Evolutionary conservation across 2,888 invertebrate genomes (phyloP).

Genomic region (Drosophila longiperda): DNA sequence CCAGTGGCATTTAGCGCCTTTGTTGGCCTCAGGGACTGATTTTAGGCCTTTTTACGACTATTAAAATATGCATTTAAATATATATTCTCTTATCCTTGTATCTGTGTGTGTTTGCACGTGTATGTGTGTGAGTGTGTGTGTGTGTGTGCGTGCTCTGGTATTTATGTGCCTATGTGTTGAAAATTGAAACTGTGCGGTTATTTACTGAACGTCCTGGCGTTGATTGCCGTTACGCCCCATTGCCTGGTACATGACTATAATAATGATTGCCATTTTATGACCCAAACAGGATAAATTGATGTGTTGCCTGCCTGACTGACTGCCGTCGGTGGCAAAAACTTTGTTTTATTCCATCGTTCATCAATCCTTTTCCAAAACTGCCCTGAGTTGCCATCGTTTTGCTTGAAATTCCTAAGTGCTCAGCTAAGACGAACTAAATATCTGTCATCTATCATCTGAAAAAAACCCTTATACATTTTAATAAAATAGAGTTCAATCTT

Average conservation of each 20-base stretch:
- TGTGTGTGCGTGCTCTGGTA: slow-evolving; percentile 22
- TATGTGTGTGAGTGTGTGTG: slow-evolving; percentile 22
- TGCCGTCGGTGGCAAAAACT: slow-evolving; percentile 25
- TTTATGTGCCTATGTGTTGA: slow-evolving; percentile 51
- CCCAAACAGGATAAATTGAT: slow-evolving; percentile 62
- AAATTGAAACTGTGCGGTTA: slow-evolving; percentile 78
- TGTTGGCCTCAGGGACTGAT: slow-evolving; percentile 53
- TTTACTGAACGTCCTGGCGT: slow-evolving; percentile 73
- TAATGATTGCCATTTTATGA: slow-evolving; percentile 77
- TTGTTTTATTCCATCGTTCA: slow-evolving; percentile 14
- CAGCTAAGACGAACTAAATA: not conserved
- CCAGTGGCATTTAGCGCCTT: slow-evolving; percentile 68
- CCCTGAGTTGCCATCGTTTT: slow-evolving; percentile 5
- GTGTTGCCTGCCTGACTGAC: slow-evolving; percentile 21
- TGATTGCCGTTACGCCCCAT: slow-evolving; percentile 79
- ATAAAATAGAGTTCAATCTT: not conserved
- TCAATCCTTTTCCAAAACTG: slow-evolving; percentile 40
- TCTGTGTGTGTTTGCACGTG: slow-evolving; percentile 15
- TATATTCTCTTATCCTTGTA: slow-evolving; percentile 27
- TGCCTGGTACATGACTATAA: slow-evolving; percentile 78
- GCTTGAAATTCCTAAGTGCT: not conserved
- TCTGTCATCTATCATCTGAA: not conserved
- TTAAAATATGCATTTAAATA: slow-evolving; percentile 80
- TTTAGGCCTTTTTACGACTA: slow-evolving; percentile 69
- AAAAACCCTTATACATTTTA: not conserved